Conservation (phyloP, 1,140 invertebrate genomes). For the Portunus trituberculatus region DNA sequence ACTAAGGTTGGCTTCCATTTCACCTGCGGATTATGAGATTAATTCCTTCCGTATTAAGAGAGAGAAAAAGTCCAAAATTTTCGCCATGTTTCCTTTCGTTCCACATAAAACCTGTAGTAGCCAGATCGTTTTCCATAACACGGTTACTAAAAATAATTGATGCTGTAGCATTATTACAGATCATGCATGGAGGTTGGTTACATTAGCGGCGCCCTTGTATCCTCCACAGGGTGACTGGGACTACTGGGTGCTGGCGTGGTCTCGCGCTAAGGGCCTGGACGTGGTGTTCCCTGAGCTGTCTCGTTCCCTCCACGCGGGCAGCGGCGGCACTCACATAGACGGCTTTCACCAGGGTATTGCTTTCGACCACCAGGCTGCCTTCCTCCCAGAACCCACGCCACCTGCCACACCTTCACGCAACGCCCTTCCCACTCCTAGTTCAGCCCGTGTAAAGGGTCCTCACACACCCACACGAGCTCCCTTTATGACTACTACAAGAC, state of each 20-base stretch:
- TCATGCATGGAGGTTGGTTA: no score
- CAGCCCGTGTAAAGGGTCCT: not conserved
- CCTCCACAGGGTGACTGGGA: slow-evolving; percentile 57
- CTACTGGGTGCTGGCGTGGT: slow-evolving; percentile 54
- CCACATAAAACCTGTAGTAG: no score
- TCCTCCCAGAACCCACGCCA: not conserved
- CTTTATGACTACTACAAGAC: not conserved
- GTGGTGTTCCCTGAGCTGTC: slow-evolving; percentile 61
- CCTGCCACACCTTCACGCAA: not conserved
- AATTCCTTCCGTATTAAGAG: no score
- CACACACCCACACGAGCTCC: not conserved
- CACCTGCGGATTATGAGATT: no score
- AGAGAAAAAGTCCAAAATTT: no score
- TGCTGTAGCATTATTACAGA: no score
- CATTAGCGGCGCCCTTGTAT: not conserved
- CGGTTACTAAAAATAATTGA: no score
- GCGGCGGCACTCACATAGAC: slow-evolving; percentile 56
- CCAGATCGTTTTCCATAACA: no score
- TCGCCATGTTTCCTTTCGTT: no score
- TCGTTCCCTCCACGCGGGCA: slow-evolving; percentile 46
- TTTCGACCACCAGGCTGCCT: slow-evolving; percentile 44
- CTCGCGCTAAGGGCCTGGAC: not conserved
- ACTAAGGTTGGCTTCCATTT: no score
- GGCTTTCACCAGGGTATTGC: slow-evolving; percentile 48
- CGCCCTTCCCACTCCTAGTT: not conserved